These are phyloP conservation scores for Heteropelma amictum DNA, from an alignment of 2,888 invertebrate species.

Conservation along the genomic window DNA sequence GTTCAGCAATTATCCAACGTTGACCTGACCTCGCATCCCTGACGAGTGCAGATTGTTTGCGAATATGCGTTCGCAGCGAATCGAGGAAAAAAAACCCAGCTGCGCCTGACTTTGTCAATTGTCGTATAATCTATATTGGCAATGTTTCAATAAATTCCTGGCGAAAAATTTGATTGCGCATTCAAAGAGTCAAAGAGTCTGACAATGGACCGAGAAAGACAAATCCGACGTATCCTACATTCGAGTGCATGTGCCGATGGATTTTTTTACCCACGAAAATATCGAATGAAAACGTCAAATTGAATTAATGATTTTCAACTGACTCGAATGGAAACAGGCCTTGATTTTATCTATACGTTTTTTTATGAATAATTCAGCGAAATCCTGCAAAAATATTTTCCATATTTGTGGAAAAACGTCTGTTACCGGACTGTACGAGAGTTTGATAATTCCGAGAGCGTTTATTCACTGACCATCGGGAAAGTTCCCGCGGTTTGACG, in stretches of 20 bases:
- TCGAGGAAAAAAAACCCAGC: background rate
- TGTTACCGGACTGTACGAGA: background rate
- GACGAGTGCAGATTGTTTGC: slow-evolving; percentile 21
- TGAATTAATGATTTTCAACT: no score
- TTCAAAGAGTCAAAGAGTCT: no score
- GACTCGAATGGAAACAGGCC: no score
- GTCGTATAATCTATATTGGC: slow-evolving; percentile 11
- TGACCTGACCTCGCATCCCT: slow-evolving; percentile 31
- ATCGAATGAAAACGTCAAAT: no score
- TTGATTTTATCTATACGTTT: no score
- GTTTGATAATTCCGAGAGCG: slow-evolving; percentile 62
- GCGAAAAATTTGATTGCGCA: background rate
- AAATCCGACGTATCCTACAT: no score
- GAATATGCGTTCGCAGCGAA: slow-evolving; percentile 7
- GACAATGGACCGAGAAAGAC: no score
- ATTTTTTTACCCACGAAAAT: no score
- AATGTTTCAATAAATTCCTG: slow-evolving; percentile 18
- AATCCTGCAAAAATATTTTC: no score
- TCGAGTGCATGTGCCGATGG: no score
- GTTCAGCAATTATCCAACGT: slow-evolving; percentile 22
- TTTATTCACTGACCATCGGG: slow-evolving; percentile 55
- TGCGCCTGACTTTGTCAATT: slow-evolving; percentile 31
- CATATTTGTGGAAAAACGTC: no score
- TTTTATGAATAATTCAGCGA: no score
- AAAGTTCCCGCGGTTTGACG: slow-evolving; percentile 62